phyloP scores from a whole-genome alignment of 2,888 invertebrate genomes.

The Athalia cordata region DNA sequence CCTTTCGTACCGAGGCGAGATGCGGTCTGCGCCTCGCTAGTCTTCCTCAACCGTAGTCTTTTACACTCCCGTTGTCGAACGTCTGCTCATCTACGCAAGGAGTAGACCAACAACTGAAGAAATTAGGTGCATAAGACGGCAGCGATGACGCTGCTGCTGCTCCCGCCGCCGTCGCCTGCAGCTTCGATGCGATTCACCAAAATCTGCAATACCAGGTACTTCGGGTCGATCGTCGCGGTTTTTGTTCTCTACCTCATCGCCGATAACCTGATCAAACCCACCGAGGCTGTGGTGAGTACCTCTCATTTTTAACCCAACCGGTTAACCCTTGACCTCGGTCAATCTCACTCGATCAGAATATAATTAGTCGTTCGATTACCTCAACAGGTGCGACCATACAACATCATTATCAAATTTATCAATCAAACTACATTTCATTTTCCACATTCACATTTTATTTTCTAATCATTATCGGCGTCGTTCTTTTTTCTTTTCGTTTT shows the following conservation, averaged over 20 bases:
- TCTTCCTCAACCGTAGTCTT: slow-evolving; percentile 20
- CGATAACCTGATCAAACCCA: slow-evolving; percentile 20
- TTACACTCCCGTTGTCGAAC: slow-evolving; percentile 24
- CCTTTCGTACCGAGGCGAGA: slow-evolving; percentile 36
- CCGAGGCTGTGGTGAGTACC: slow-evolving; percentile 31
- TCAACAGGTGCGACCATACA: too few relatives aligned
- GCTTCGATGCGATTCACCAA: not conserved
- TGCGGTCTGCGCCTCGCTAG: slow-evolving; percentile 36
- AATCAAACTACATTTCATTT: too few relatives aligned
- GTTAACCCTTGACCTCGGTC: slow-evolving; percentile 23
- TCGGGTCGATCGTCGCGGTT: not conserved
- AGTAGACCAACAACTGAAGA: not conserved
- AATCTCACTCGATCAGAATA: not conserved
- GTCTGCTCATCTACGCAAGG: not conserved
- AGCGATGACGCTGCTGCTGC: slow-evolving; percentile 21
- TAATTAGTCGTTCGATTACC: too few relatives aligned
- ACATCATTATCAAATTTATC: too few relatives aligned
- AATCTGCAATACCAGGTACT: slow-evolving; percentile 7
- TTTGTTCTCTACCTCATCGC: slow-evolving; percentile 1
- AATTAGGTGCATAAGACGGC: slow-evolving; percentile 7
- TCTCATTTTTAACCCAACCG: slow-evolving; percentile 7
- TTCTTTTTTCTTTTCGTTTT: not conserved
- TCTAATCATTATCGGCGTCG: not conserved
- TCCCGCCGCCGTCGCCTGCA: slow-evolving; percentile 12
- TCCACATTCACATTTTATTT: not conserved